Evolutionary conservation across 2,888 invertebrate genomes (phyloP).

Genomic region (Fabriciana adippe): DNA sequence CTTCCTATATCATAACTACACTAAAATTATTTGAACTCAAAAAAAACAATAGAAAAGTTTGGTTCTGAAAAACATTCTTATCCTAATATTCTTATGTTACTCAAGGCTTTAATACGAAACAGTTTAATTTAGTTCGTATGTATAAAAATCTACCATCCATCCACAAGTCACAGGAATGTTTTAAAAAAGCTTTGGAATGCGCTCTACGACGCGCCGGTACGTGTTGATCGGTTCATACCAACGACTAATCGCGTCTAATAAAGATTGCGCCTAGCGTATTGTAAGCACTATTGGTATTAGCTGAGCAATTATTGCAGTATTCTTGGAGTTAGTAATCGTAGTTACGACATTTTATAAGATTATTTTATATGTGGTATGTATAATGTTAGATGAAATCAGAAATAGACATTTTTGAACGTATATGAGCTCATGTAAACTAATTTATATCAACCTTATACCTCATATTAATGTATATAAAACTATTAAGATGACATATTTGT

Average conservation of each 20-base stretch:
- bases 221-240: constrained; percentile 65
- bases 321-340: constrained; percentile 29
- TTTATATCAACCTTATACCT: too few species aligned
- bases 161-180: constrained; percentile 29
- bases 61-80: too few species aligned
- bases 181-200: constrained; percentile 68
- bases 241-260: constrained; percentile 46
- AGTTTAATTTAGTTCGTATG: background rate
- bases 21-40: too few species aligned
- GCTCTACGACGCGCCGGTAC: constrained; percentile 55
- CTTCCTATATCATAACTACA: too few species aligned
- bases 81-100: too few species aligned
- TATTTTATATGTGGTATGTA: too few species aligned
- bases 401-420: too few species aligned
- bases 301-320: constrained; percentile 35
- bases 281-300: constrained; percentile 33
- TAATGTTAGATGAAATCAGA: too few species aligned
- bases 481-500: background rate
- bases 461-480: too few species aligned
- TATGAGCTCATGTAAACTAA: too few species aligned
- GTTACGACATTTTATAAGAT: constrained; percentile 15
- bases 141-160: constrained; percentile 13
- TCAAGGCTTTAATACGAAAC: too few species aligned
- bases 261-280: constrained; percentile 38
- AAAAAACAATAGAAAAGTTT: too few species aligned